Evolutionary conservation across 2,113 vertebrate species (phyloP).

Genomic region (Sander lucioperca): DNA sequence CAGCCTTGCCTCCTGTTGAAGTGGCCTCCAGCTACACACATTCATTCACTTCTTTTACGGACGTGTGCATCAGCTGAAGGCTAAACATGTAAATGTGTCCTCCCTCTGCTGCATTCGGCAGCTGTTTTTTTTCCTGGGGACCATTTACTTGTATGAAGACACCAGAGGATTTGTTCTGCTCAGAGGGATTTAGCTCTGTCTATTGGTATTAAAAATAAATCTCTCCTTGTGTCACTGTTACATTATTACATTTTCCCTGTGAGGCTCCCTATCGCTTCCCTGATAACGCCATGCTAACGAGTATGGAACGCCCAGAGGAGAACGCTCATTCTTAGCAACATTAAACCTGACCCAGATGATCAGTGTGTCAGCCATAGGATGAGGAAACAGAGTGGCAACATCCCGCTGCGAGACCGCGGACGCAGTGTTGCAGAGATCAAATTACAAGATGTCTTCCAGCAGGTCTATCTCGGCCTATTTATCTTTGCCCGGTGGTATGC

Average conservation of each 20-base stretch:
- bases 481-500: conserved; percentile 52
- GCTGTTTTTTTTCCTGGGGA: conserved; percentile 39
- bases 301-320: conserved; percentile 43
- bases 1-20: conserved; percentile 2
- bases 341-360: conserved; percentile 69
- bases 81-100: conserved; percentile 32
- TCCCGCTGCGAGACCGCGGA: conserved; percentile 9
- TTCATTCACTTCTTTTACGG: conserved; percentile 16
- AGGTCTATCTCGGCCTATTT: conserved; percentile 57
- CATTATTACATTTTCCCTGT: conserved; percentile 67
- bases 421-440: conserved; percentile 52
- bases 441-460: conserved; percentile 69
- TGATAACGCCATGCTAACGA: conserved; percentile 54
- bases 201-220: conserved; percentile 80
- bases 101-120: conserved; percentile 18
- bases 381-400: conserved; percentile 44
- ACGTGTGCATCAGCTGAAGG: conserved; percentile 14
- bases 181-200: conserved; percentile 73
- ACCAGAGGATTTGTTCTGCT: conserved; percentile 75
- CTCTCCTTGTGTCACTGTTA: conserved; percentile 60
- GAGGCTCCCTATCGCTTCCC: conserved; percentile 45
- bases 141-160: conserved; percentile 57
- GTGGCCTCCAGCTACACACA: conserved; percentile 36
- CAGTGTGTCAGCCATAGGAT: conserved; percentile 42
- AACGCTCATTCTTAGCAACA: conserved; percentile 31